Evolutionary conservation across 2,888 invertebrate species (phyloP).

Genomic region (Cyaniris semiargus): DNA sequence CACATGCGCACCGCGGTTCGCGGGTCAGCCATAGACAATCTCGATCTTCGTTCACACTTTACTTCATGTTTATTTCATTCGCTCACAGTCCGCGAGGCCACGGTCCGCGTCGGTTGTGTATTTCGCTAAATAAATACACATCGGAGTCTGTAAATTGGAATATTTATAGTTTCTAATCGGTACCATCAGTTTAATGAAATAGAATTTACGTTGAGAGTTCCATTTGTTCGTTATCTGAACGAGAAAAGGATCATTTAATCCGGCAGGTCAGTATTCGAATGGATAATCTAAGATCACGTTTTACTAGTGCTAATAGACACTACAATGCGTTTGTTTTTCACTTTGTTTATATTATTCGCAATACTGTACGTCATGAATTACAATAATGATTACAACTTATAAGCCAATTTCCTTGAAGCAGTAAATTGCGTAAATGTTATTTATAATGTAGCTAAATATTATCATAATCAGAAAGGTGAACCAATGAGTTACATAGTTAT

Average conservation of each 20-base stretch:
- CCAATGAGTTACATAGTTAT: background rate
- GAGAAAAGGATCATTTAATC: constrained; percentile 2
- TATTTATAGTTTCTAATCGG: background rate
- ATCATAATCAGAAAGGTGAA: background rate
- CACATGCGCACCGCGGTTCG: constrained; percentile 54
- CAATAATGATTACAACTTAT: background rate
- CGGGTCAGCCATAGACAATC: constrained; percentile 49
- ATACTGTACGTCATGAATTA: background rate
- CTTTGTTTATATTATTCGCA: constrained; percentile 22
- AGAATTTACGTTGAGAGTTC: background rate
- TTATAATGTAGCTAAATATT: background rate
- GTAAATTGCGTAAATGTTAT: background rate
- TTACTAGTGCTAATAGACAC: constrained; percentile 18
- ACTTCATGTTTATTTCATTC: constrained; percentile 43
- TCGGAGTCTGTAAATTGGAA: constrained; percentile 30
- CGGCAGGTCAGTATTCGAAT: constrained; percentile 23
- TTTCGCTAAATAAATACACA: constrained; percentile 31
- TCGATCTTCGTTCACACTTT: constrained; percentile 44
- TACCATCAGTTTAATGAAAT: constrained; percentile 18
- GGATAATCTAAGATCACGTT: constrained; percentile 23
- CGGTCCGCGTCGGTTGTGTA: constrained; percentile 48
- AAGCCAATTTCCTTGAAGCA: background rate
- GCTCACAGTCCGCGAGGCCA: constrained; percentile 43
- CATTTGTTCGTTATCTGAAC: background rate
- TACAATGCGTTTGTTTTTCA: constrained; percentile 11